Evolutionary conservation across 1,140 invertebrate species (phyloP).

Genomic region (Diachasmimorpha longicaudata): DNA sequence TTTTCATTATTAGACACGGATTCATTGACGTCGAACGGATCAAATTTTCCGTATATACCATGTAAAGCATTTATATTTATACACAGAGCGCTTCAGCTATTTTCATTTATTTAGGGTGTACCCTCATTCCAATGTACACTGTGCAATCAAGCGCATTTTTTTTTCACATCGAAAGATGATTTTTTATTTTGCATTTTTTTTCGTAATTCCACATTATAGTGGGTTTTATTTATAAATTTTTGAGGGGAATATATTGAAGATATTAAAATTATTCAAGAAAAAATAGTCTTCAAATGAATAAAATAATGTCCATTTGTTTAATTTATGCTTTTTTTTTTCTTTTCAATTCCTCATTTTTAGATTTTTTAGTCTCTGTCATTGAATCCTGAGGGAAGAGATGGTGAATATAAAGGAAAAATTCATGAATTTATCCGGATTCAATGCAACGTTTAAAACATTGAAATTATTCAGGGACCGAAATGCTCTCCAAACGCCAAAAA

Average conservation of each 20-base stretch:
- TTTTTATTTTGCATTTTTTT: neutral
- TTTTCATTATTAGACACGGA: neutral
- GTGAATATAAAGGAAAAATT: too few relatives aligned
- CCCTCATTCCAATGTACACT: neutral
- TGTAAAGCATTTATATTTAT: neutral
- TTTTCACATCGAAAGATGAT: neutral
- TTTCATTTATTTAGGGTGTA: neutral
- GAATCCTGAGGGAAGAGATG: too few relatives aligned
- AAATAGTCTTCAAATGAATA: too few relatives aligned
- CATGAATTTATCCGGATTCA: too few relatives aligned
- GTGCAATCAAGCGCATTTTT: neutral
- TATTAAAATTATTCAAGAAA: too few relatives aligned
- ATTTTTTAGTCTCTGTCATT: neutral
- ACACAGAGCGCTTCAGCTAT: neutral
- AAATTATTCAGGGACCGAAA: too few relatives aligned
- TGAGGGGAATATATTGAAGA: neutral
- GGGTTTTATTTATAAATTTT: neutral
- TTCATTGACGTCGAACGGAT: constrained; percentile 2
- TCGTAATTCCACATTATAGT: neutral
- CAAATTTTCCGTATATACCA: neutral
- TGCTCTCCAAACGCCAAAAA: too few relatives aligned
- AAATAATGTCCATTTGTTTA: neutral
- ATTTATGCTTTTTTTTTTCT: neutral
- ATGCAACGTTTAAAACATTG: too few relatives aligned
- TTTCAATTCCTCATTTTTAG: neutral